Base-by-base conservation (phyloP, 2,113 vertebrate genomes). In the Solea senegalensis region DNA sequence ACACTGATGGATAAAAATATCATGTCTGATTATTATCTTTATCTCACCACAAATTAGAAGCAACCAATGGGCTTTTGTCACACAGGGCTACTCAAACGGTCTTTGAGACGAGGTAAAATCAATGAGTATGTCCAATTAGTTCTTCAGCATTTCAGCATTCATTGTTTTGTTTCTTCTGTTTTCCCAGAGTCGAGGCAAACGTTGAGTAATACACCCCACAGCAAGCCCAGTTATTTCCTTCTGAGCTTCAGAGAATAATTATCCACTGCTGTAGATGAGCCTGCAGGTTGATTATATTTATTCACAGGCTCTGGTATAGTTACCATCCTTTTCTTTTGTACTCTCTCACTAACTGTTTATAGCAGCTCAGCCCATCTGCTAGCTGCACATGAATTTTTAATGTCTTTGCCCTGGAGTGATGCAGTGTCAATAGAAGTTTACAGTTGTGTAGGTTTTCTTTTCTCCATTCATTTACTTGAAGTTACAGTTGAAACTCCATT, bases 351-450 rank as follows among this genome's bases (percentile, higher is more conserved):
- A 3, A 0, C 45, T 48, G 45, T 48, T 48, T 48, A 48, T 14
- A 12, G 68, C 62, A 2, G 49, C 62, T 73, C 55, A 41, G 64
- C 59, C 56, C 59, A 15, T 82, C 71, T 88, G 84, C 66, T 48
- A 5, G 54, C 78, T 53, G 78, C 66, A 27, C 58, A 69, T 86
- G 51, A 69, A 87, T 80, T 45, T 76, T 85, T 83, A 51, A 84
- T 84, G 73, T 1, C 5, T 76, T 43, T 84, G 70, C 73, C 80
- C 78, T 40, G 10, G 5, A 78, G 84, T 80, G 34, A 34, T 34
- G 34, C 34, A 34, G 34, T 34, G 34, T 34, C 34, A 34, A 34
- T 34, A 6, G 34, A 34, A 34, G 1, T 4, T 34, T 34, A 34
- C 2, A 6, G 34, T 34, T 3, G 58, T 44, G 52, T 44, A 11